These are phyloP conservation scores for Nipponacmea schrenckii DNA, from an alignment of 2,888 invertebrate species.

Conservation along the genomic window DNA sequence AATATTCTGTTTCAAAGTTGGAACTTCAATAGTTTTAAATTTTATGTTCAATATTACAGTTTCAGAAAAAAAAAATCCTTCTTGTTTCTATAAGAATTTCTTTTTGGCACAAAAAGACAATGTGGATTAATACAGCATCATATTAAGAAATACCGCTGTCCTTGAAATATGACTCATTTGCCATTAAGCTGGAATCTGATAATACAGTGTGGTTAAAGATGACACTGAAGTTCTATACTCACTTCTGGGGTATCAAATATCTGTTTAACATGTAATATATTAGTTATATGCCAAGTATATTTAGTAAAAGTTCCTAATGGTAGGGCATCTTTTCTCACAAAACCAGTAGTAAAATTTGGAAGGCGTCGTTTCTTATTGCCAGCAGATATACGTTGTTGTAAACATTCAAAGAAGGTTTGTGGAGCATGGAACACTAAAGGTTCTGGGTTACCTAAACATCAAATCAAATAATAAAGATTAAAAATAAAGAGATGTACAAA, in stretches of 20 bases:
- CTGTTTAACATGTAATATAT: conserved; percentile 77
- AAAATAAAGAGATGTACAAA: too few species aligned
- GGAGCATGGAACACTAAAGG: conserved; percentile 79
- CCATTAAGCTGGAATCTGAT: neutral
- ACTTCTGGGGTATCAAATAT: conserved; percentile 79
- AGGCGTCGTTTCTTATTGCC: conserved; percentile 75
- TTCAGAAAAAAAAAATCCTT: too few species aligned
- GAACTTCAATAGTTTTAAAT: too few species aligned
- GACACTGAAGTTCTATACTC: conserved; percentile 17
- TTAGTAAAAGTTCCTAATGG: conserved; percentile 77
- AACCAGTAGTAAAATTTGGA: conserved; percentile 75
- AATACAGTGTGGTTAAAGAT: too few species aligned
- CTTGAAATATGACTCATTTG: neutral
- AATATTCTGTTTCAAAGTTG: too few species aligned
- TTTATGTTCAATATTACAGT: too few species aligned
- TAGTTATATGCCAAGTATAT: conserved; percentile 80
- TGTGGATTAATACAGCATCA: too few species aligned
- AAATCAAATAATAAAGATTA: neutral
- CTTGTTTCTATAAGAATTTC: too few species aligned
- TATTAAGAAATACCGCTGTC: too few species aligned
- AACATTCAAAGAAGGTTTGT: conserved; percentile 78
- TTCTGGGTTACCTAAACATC: conserved; percentile 72
- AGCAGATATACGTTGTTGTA: conserved; percentile 78
- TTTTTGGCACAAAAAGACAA: too few species aligned
- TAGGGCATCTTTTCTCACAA: conserved; percentile 73